Conservation (phyloP, 2,113 vertebrate species). For the Tetrax tetrax region DNA sequence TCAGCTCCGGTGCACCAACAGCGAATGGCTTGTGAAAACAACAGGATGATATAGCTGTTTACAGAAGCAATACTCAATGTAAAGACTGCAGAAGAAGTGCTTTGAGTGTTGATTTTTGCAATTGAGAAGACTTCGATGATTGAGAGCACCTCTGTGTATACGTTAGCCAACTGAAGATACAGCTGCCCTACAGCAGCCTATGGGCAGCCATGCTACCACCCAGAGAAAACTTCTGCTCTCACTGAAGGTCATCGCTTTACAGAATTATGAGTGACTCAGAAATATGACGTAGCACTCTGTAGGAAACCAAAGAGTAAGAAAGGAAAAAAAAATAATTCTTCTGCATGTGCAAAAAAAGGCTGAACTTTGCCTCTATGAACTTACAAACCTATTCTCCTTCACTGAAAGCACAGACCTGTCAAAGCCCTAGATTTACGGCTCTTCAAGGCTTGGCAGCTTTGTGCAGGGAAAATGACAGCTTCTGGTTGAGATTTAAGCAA, state of each 20-base stretch:
- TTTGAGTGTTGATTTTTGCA: neutral
- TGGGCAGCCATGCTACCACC: neutral
- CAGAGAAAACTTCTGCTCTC: neutral
- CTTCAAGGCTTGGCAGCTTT: neutral
- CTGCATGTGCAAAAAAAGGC: neutral
- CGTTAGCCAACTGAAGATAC: neutral
- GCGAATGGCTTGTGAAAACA: neutral
- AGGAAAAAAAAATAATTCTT: neutral
- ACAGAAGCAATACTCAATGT: neutral
- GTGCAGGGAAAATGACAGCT: neutral
- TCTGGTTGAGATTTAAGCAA: neutral
- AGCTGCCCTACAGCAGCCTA: neutral
- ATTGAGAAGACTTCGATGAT: neutral
- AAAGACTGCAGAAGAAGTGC: neutral
- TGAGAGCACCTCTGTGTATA: neutral
- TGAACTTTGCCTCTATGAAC: neutral
- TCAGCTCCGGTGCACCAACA: neutral
- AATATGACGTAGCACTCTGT: fast-evolving
- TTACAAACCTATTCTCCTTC: neutral
- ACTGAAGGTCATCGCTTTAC: neutral
- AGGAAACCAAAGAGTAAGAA: neutral
- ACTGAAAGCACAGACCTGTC: neutral
- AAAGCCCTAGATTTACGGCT: neutral
- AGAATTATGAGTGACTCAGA: neutral
- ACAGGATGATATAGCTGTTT: neutral